Percentiles rank a stretch among this genome's conserved stretches.
Conservation (phyloP, 2,888 invertebrate genomes). For the Altica lythri region DNA sequence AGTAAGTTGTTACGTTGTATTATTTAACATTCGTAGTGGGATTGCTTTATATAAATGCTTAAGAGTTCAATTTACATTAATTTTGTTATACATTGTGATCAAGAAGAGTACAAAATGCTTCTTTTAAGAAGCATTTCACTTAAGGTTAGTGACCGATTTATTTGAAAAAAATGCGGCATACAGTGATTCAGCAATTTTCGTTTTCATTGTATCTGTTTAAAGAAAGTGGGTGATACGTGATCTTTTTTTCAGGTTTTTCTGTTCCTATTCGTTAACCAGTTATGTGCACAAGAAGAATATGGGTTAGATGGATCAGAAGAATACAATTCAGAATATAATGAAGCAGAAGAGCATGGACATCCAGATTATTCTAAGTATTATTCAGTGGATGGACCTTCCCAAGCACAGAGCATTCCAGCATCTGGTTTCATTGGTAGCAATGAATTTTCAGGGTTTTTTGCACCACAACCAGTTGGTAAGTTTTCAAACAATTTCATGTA, state of each 20-base stretch:
- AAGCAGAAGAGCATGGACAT: constrained; percentile 39
- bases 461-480: constrained; percentile 37
- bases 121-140: constrained; percentile 48
- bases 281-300: constrained; percentile 44
- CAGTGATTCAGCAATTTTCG: background rate
- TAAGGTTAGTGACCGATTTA: constrained; percentile 48
- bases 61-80: constrained; percentile 46
- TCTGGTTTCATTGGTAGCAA: constrained; percentile 55
- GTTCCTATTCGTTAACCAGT: constrained; percentile 14
- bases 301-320: constrained; percentile 32
- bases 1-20: constrained; percentile 42
- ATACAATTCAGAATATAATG: constrained; percentile 36
- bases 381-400: constrained; percentile 38
- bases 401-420: constrained; percentile 26
- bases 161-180: constrained; percentile 2
- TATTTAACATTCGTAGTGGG: constrained; percentile 47
- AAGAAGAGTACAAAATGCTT: constrained; percentile 48
- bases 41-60: constrained; percentile 51
- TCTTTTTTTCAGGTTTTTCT: constrained; percentile 23
- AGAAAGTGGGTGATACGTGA: constrained; percentile 16
- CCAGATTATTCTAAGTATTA: constrained; percentile 55
- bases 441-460: constrained; percentile 63
- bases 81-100: constrained; percentile 43
- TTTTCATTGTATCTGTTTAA: constrained; percentile 3
- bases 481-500: too few species aligned